Base-by-base conservation (phyloP, 2,797 vertebrate species). In the Florisuga fusca region DNA sequence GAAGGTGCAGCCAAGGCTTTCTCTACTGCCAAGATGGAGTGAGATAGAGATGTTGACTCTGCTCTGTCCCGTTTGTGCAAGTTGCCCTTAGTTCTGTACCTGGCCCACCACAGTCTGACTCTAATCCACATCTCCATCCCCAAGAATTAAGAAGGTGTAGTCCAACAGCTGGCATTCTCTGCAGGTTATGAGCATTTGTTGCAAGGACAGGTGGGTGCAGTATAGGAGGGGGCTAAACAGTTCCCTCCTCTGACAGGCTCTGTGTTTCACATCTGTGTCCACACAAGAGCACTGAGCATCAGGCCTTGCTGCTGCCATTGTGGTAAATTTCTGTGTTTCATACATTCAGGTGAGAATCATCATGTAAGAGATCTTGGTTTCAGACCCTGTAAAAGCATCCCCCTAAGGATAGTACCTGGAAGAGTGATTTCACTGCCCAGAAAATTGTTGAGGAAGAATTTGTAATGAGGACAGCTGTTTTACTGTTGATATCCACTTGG, bases 91-190 rank as follows among this genome's bases (percentile, higher is more conserved):
- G 45, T 38, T 36, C 36, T 27, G 31, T 46, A 41, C 25, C 16
- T 53, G 7, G 43, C 51, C 21, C 29, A 27, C 20, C 51, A 25
- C 34, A 31, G 27, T 15, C 43, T 38, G 34, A 55, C n/a, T 7
- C 25, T 27, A 66, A n/a, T 27, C 61, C 34, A 12, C n/a, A 5
- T 10, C 41, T 57, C 29, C 36, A 17, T 12, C 36, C 54, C n/a
- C 43, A 21, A 5, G 45, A 31, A 11, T 50, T 27, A 15, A 10
- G n/a, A 43, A 10, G 4, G 0, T 3, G 9, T 12, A 7, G 22
- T 51, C 73, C 43, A 53, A 4, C 4, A n/a, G 26, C 38, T 48
- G 80, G 13, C 4, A 2, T 11, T 68, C 21, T 23, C 29, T 58
- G 33, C 33, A 58, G 62, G 29, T 57, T 84, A 2, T 2, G 29